Conservation (phyloP, 2,797 vertebrate genomes). For the Melanotaenia trifasciata region DNA sequence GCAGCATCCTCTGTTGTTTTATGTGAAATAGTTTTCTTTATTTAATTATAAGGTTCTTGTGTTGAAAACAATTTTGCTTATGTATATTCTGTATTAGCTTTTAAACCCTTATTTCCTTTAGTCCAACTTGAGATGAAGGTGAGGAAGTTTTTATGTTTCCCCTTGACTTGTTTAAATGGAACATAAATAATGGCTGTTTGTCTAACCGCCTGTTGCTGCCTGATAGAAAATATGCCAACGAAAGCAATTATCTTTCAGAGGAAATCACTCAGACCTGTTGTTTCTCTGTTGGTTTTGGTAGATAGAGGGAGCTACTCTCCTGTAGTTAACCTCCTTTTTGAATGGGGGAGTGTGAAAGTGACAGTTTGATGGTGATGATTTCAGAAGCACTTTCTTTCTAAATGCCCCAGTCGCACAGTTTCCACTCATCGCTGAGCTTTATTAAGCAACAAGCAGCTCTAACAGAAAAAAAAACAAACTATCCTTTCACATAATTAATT, state of each 20-base stretch:
- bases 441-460: conserved; percentile 5
- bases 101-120: not conserved
- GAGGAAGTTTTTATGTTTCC: too few species aligned
- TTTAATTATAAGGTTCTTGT: not conserved
- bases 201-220: not conserved
- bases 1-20: not conserved
- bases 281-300: conserved; percentile 65
- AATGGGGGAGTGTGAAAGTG: conserved; percentile 30
- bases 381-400: conserved; percentile 27
- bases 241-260: not conserved
- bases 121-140: not conserved
- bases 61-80: not conserved
- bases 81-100: not conserved
- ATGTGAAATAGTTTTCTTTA: not conserved
- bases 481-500: conserved; percentile 13
- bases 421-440: conserved; percentile 12
- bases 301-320: conserved; percentile 77
- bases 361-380: conserved; percentile 48
- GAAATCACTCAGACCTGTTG: conserved; percentile 10
- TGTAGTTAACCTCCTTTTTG: conserved; percentile 42
- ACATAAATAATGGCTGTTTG: not conserved
- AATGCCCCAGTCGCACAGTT: conserved; percentile 22
- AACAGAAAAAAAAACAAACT: conserved; percentile 2
- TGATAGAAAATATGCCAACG: not conserved
- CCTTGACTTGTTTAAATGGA: not conserved